These are phyloP conservation scores for Triplophysa bombifrons DNA, from an alignment of 2,797 vertebrate species.

Conservation along the genomic window DNA sequence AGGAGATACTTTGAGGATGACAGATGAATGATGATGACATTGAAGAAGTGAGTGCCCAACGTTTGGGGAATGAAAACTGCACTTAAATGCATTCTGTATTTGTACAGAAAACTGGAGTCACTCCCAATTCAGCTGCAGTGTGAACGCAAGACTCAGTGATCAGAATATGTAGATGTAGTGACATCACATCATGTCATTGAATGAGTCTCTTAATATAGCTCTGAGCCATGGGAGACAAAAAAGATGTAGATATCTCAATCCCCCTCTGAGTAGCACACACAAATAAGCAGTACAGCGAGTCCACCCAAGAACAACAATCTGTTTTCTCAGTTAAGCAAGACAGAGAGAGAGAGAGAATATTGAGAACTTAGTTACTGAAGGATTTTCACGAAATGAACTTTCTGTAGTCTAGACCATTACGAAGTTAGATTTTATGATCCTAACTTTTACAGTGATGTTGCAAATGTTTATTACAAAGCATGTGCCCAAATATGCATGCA, in stretches of 20 bases:
- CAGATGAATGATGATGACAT: neutral
- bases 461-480: no score
- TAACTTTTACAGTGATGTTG: no score
- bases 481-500: no score
- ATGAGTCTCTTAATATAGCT: constrained; percentile 60
- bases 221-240: constrained; percentile 39
- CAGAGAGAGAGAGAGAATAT: neutral
- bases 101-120: neutral
- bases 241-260: constrained; percentile 40
- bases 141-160: constrained; percentile 36
- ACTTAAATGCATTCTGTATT: neutral
- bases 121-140: constrained; percentile 15
- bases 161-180: constrained; percentile 44
- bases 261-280: neutral
- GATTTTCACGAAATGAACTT: neutral
- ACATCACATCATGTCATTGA: constrained; percentile 37
- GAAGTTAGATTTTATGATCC: no score
- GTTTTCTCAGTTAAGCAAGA: constrained; percentile 51
- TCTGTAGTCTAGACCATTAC: neutral
- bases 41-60: neutral
- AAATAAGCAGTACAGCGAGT: constrained; percentile 17
- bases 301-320: constrained; percentile 62
- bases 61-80: neutral
- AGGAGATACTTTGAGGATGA: constrained; percentile 2
- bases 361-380: neutral